Conservation (phyloP, 2,888 invertebrate species). For the Chydorus sphaericus region DNA sequence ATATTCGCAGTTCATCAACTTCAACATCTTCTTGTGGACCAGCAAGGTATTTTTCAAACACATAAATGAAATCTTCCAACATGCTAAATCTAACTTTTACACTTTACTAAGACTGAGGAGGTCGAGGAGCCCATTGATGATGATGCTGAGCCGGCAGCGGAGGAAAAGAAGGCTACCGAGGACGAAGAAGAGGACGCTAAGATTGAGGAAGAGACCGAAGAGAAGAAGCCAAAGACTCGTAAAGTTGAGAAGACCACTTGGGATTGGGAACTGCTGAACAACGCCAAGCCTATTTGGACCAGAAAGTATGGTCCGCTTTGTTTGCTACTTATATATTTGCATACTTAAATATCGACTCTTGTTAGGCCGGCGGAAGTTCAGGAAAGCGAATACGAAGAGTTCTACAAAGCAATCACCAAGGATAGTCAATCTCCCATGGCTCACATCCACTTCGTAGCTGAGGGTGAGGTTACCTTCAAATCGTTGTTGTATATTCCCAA, state of each 20-base stretch:
- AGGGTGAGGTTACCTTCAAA: constrained; percentile 98
- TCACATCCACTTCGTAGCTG: constrained; percentile 89
- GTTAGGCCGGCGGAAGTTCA: constrained; percentile 53
- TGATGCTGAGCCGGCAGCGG: constrained; percentile 25
- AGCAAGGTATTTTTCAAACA: constrained; percentile 35
- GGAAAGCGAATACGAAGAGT: constrained; percentile 82
- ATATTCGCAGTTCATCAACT: constrained; percentile 99
- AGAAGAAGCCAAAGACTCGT: constrained; percentile 62
- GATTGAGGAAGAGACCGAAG: constrained; percentile 38
- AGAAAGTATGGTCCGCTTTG: constrained; percentile 47
- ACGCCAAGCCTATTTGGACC: constrained; percentile 98
- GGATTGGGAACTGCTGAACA: constrained; percentile 95
- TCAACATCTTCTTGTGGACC: constrained; percentile 92
- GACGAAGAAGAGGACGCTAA: constrained; percentile 37
- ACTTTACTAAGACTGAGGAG: constrained; percentile 31
- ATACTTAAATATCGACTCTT: neutral
- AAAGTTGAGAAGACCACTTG: constrained; percentile 86
- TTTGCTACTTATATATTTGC: neutral
- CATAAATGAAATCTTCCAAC: neutral
- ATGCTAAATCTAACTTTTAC: neutral
- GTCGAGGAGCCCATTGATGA: constrained; percentile 40
- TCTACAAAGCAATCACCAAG: constrained; percentile 90
- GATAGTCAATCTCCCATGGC: constrained; percentile 68
- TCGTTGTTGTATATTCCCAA: constrained; percentile 86
- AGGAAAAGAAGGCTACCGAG: constrained; percentile 45